phyloP scores from a whole-genome alignment of 1,140 invertebrate species.

The Bombyx mori region DNA sequence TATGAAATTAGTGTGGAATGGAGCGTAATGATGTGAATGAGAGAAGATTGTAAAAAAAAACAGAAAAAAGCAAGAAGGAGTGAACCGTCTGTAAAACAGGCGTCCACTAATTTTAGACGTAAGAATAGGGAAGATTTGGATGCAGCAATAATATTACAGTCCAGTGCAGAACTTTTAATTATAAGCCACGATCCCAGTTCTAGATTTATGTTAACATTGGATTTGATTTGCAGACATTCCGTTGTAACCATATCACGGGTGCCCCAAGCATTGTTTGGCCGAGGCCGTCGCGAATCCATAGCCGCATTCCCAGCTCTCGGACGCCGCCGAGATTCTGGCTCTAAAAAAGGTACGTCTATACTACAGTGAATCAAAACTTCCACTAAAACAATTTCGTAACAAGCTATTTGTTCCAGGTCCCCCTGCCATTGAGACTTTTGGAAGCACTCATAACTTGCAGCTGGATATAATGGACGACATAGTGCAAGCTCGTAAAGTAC shows the following conservation, averaged over 20 bases:
- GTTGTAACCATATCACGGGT: slow-evolving; percentile 87
- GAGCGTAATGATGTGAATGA: too few species aligned
- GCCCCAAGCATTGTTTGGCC: slow-evolving; percentile 80
- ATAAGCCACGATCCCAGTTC: too few species aligned
- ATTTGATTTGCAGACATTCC: slow-evolving; percentile 75
- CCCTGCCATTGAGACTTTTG: slow-evolving; percentile 77
- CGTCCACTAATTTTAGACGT: too few species aligned
- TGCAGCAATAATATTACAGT: too few species aligned
- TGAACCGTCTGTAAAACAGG: too few species aligned
- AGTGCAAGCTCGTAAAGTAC: slow-evolving; percentile 83
- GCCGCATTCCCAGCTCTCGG: slow-evolving; percentile 77
- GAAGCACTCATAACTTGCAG: slow-evolving; percentile 85
- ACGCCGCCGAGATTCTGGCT: slow-evolving; percentile 47
- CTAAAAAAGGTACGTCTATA: slow-evolving; percentile 52
- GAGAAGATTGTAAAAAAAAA: too few species aligned
- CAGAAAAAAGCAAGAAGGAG: too few species aligned
- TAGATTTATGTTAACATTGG: background rate
- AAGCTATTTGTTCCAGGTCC: slow-evolving; percentile 63
- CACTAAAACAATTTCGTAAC: background rate
- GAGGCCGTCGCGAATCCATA: slow-evolving; percentile 83
- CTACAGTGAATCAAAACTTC: background rate
- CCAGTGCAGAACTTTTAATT: too few species aligned
- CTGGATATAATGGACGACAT: slow-evolving; percentile 91
- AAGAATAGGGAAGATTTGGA: too few species aligned
- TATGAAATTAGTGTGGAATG: too few species aligned